Evolutionary conservation across 2,888 invertebrate genomes (phyloP).

Genomic region (Chymomyza amoena): DNA sequence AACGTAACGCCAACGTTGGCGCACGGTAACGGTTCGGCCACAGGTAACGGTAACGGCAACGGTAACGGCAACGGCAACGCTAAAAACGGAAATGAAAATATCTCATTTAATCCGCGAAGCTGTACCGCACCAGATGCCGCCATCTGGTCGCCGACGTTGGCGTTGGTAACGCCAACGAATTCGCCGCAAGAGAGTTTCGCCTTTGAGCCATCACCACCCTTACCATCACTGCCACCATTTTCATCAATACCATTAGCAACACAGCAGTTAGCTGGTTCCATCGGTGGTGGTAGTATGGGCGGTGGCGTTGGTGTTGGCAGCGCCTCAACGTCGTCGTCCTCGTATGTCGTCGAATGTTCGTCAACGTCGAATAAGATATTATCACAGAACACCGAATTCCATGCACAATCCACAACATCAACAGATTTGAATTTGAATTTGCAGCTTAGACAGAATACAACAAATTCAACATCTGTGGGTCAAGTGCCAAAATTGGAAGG

Average conservation of each 20-base stretch:
- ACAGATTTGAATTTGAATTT: slow-evolving; percentile 73
- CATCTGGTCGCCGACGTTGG: slow-evolving; percentile 61
- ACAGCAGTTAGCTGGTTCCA: slow-evolving; percentile 4
- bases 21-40: slow-evolving; percentile 4
- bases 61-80: slow-evolving; percentile 7
- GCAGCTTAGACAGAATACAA: slow-evolving; percentile 64
- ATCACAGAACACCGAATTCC: slow-evolving; percentile 55
- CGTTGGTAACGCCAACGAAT: slow-evolving; percentile 68
- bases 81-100: not conserved
- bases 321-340: slow-evolving; percentile 40
- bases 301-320: slow-evolving; percentile 63
- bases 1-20: not conserved
- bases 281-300: slow-evolving; percentile 14
- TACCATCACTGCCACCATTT: not conserved
- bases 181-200: slow-evolving; percentile 63
- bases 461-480: slow-evolving; percentile 39
- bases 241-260: not conserved
- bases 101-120: not conserved
- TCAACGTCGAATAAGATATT: slow-evolving; percentile 53
- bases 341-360: slow-evolving; percentile 62
- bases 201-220: slow-evolving; percentile 39
- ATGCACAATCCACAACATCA: slow-evolving; percentile 62
- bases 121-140: not conserved
- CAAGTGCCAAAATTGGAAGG: slow-evolving; percentile 59
- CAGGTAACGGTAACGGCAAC: slow-evolving; percentile 16